Percentiles rank a stretch among this genome's conserved stretches.
Evolutionary conservation across 2,113 vertebrate species (phyloP).

Genomic region (Ursus arctos): DNA sequence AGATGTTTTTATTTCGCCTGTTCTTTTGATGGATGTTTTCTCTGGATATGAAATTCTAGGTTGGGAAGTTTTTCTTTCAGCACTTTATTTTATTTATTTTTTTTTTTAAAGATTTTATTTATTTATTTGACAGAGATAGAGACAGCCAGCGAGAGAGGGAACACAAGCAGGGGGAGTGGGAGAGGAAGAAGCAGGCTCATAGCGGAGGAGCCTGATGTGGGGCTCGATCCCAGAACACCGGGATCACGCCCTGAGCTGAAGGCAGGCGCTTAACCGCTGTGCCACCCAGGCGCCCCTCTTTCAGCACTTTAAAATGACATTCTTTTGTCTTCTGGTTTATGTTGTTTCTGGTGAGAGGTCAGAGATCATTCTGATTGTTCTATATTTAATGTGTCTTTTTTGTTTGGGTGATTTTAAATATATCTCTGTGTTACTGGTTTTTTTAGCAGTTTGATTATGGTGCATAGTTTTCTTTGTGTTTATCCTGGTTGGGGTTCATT

Average conservation of each 20-base stretch:
- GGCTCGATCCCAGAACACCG: no score
- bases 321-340: neutral
- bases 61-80: neutral
- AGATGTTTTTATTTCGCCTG: neutral
- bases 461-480: neutral
- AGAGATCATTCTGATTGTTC: conserved; percentile 13
- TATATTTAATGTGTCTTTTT: neutral
- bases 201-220: no score
- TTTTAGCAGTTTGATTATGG: neutral
- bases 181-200: no score
- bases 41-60: conserved; percentile 15
- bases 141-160: no score
- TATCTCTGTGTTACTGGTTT: neutral
- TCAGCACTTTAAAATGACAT: neutral
- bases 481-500: neutral
- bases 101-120: no score
- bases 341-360: neutral
- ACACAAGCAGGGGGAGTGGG: no score
- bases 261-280: no score
- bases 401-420: neutral
- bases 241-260: no score
- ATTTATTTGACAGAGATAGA: no score
- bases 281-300: neutral
- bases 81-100: neutral
- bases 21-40: conserved; percentile 1